These are phyloP conservation scores for Oasisia sp. DNA, from an alignment of 2,888 invertebrate genomes.

Conservation along the genomic window DNA sequence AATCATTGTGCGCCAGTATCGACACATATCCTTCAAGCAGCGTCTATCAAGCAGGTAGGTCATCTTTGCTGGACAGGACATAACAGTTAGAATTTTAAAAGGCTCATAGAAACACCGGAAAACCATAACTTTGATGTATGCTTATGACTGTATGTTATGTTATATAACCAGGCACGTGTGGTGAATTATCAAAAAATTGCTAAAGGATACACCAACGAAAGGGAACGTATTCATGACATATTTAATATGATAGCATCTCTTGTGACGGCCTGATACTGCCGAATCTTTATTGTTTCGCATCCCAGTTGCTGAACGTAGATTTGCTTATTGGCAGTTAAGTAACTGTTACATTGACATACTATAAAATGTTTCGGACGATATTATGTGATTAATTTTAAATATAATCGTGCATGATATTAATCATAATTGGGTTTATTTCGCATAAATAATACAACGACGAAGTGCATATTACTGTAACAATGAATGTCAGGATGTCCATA, in stretches of 20 bases:
- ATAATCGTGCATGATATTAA: not conserved
- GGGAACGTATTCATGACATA: no score
- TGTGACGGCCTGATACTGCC: not conserved
- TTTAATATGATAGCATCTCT: not conserved
- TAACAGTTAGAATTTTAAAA: not conserved
- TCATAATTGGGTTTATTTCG: no score
- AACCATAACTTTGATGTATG: no score
- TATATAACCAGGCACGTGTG: no score
- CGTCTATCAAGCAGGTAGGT: not conserved
- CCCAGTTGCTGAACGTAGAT: not conserved
- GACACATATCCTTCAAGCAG: not conserved
- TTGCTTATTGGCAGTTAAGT: not conserved
- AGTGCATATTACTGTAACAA: no score
- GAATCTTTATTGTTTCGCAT: not conserved
- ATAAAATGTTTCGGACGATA: not conserved
- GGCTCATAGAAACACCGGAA: not conserved
- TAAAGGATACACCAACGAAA: no score
- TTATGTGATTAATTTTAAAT: not conserved
- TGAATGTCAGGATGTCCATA: no score
- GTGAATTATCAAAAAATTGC: no score
- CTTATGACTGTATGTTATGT: no score
- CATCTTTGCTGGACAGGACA: not conserved
- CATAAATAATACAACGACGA: no score
- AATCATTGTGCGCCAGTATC: not conserved
- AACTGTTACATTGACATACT: not conserved